phyloP scores from a whole-genome alignment of 37 sponge, comb jelly and placozoan genomes.

The Tethya wilhelma region DNA sequence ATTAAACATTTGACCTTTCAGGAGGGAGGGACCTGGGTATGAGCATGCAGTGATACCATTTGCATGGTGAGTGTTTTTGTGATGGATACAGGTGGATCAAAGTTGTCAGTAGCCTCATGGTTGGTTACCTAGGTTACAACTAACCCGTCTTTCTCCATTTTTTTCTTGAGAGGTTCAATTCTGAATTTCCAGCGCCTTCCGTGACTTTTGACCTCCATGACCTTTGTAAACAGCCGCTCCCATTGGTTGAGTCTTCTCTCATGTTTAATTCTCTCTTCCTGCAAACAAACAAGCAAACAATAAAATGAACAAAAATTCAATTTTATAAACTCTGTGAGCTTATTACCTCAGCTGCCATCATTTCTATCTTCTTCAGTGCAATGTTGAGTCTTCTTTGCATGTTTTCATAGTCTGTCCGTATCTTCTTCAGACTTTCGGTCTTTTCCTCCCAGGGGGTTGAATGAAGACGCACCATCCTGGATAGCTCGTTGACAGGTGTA shows the following conservation, averaged over 20 bases:
- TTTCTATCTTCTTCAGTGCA: constrained; percentile 76
- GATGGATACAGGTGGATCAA: not conserved
- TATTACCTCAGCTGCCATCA: constrained; percentile 65
- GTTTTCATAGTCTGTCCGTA: constrained; percentile 63
- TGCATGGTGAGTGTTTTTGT: not conserved
- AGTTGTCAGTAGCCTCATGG: too few species aligned
- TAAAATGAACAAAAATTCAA: not conserved
- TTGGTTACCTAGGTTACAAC: not conserved
- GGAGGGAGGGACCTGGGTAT: too few species aligned
- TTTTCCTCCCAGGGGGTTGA: constrained; percentile 79
- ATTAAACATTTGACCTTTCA: too few species aligned
- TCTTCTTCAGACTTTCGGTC: constrained; percentile 52
- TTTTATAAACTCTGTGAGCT: too few species aligned
- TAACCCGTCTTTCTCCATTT: constrained; percentile 53
- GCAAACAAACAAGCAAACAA: constrained; percentile 2
- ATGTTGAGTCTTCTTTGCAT: constrained; percentile 72
- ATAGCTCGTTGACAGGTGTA: constrained; percentile 66
- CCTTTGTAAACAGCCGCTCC: constrained; percentile 69
- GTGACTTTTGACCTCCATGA: constrained; percentile 59
- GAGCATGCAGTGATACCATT: too few species aligned
- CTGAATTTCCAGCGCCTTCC: constrained; percentile 89
- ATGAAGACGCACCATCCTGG: constrained; percentile 60
- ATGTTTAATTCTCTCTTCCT: constrained; percentile 67
- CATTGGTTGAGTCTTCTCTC: constrained; percentile 69
- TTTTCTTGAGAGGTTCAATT: constrained; percentile 77